Evolutionary conservation across 2,888 invertebrate genomes (phyloP).

Genomic region (Standfussiana lucernea): DNA sequence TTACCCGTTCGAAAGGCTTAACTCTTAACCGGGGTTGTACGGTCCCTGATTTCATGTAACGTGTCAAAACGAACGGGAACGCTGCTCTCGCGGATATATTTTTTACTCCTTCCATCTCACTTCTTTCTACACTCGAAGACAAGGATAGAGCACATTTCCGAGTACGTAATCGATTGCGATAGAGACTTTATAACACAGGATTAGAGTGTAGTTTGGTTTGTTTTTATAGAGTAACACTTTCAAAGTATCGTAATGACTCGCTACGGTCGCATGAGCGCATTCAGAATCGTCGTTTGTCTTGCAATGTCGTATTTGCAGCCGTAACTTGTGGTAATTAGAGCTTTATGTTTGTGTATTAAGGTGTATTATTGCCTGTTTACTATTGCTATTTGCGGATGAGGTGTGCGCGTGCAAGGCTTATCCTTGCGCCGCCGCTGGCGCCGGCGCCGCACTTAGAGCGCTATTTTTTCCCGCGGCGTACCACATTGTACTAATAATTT

Average conservation of each 20-base stretch:
- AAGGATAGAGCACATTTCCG: constrained; percentile 74
- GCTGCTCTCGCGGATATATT: constrained; percentile 84
- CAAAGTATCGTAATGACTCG: constrained; percentile 88
- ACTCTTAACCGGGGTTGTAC: too few species aligned
- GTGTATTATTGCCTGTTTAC: constrained; percentile 69
- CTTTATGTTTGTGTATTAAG: constrained; percentile 70
- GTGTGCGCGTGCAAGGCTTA: constrained; percentile 82
- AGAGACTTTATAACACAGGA: constrained; percentile 78
- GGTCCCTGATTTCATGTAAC: constrained; percentile 81
- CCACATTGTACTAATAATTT: constrained; percentile 86
- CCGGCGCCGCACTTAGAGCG: constrained; percentile 88
- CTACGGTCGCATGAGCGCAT: constrained; percentile 90
- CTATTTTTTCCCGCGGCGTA: constrained; percentile 87
- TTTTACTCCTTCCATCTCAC: constrained; percentile 78
- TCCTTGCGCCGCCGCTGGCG: constrained; percentile 87
- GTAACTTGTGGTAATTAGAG: constrained; percentile 60
- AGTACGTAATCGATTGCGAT: constrained; percentile 72
- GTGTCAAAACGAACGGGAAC: constrained; percentile 86
- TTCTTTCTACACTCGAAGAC: constrained; percentile 74
- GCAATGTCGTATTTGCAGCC: constrained; percentile 76
- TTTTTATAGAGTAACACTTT: constrained; percentile 80
- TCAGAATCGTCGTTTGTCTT: constrained; percentile 75
- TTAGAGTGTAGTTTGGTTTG: constrained; percentile 83
- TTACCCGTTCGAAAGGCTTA: too few species aligned
- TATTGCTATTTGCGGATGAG: constrained; percentile 73